Evolutionary conservation across 2,888 invertebrate species (phyloP), one percentile per base, ranked within the genome.

Genomic region (Leistus spinibarbis): DNA sequence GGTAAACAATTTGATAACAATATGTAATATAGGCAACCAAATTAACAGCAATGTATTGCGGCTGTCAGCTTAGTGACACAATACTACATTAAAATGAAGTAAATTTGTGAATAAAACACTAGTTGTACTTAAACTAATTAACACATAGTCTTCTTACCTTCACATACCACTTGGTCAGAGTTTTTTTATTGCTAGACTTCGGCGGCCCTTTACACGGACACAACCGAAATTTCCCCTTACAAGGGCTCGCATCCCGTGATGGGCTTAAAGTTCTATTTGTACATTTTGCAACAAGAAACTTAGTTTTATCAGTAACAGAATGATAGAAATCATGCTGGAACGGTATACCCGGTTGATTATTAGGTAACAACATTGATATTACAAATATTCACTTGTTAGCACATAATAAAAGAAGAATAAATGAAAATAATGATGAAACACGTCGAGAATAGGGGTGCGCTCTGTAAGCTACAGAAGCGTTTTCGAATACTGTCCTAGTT

Each of bases 111-210:
- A n/a, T n/a, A n/a, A n/a, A n/a, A n/a, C n/a, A n/a, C n/a, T n/a
- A n/a, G n/a, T n/a, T n/a, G n/a, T n/a, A n/a, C n/a, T n/a, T n/a
- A n/a, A n/a, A n/a, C n/a, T n/a, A n/a, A n/a, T n/a, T n/a, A n/a
- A n/a, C n/a, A n/a, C n/a, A n/a, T n/a, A n/a, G n/a, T 79, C 82
- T 83, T 82, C 89, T 90, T 90, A 92, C 92, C 91, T 92, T 92
- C 82, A 91, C 91, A 84, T 92, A 92, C 90, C 91, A 91, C 86
- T 89, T 87, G 76, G 90, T 88, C 80, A 87, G 88, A 65, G 88
- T 88, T 81, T 89, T 89, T 82, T 87, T 85, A 20, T 57, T 73
- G 17, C 62, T 74, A 20, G 79, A 77, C 76, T 82, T 82, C 78
- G 87, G 88, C 77, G 87, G 85, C 78, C 78, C 82, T 9, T 84